Conservation (phyloP, 53 echinoderm and acorn worm genomes). For the Patiria pectinifera region DNA sequence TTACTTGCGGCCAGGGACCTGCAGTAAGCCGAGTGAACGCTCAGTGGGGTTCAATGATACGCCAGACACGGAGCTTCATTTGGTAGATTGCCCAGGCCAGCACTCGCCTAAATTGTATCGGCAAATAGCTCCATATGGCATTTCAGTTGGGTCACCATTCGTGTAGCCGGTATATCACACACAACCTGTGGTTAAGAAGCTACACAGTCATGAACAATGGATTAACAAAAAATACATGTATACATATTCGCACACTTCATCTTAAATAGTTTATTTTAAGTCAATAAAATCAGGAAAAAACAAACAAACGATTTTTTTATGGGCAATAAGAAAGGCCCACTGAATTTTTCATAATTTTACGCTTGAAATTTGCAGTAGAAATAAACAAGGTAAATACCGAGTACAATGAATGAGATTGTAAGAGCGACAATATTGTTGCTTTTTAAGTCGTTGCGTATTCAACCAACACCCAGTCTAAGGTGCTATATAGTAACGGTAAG, state of each 20-base stretch:
- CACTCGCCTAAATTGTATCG: slow-evolving; percentile 18
- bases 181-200: not conserved
- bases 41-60: not conserved
- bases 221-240: not conserved
- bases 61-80: slow-evolving; percentile 13
- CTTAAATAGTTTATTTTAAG: too few species aligned
- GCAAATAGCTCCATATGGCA: slow-evolving; percentile 44
- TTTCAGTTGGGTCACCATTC: not conserved
- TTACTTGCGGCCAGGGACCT: slow-evolving; percentile 9
- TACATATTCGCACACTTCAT: not conserved
- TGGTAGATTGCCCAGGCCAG: slow-evolving; percentile 25
- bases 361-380: too few species aligned
- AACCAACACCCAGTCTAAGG: too few species aligned
- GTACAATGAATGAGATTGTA: too few species aligned
- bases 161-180: not conserved
- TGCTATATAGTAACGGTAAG: too few species aligned
- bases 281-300: too few species aligned
- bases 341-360: too few species aligned
- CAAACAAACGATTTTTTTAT: too few species aligned
- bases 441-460: too few species aligned
- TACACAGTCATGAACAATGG: not conserved
- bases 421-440: too few species aligned
- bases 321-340: too few species aligned
- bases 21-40: not conserved
- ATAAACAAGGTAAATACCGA: too few species aligned